Conservation (phyloP, 2,888 invertebrate species). For the Euproctis similis region DNA sequence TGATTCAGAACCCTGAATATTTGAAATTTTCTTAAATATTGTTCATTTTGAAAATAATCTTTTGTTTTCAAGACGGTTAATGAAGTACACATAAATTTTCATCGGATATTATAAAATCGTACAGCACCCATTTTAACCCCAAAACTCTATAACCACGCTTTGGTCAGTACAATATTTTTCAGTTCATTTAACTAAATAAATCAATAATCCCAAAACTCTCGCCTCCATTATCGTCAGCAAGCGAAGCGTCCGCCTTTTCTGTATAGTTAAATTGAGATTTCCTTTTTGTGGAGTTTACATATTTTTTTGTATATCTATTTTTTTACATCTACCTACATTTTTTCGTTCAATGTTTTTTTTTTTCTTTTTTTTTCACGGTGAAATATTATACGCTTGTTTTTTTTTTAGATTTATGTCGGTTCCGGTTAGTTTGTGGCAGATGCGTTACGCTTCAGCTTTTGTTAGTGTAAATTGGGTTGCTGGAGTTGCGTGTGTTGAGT, state of each 20-base stretch:
- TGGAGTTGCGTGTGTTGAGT: constrained; percentile 4
- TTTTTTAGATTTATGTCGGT: constrained; percentile 19
- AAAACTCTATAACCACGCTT: too few species aligned
- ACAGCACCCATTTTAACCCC: too few species aligned
- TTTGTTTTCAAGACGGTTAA: too few species aligned
- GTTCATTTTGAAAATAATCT: too few species aligned
- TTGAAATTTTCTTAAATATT: too few species aligned
- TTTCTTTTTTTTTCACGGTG: constrained; percentile 12
- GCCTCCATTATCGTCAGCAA: constrained; percentile 30
- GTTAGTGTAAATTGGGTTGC: constrained; percentile 6
- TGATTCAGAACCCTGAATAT: too few species aligned
- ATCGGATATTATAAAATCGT: too few species aligned
- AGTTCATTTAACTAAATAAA: constrained; percentile 60
- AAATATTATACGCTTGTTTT: too few species aligned
- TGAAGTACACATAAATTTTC: too few species aligned
- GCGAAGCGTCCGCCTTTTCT: too few species aligned
- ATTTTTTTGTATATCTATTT: constrained; percentile 19
- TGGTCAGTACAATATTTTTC: constrained; percentile 57
- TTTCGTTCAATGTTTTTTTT: constrained; percentile 14
- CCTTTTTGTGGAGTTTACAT: constrained; percentile 33
- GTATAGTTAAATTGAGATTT: too few species aligned
- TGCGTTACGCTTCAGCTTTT: constrained; percentile 7
- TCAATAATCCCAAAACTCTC: constrained; percentile 46
- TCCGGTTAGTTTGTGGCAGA: constrained; percentile 15
- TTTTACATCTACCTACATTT: constrained; percentile 15